Evolutionary conservation across 1,140 invertebrate species (phyloP), one percentile per base, ranked within the genome.

Genomic region (Zaprionus ornatus): DNA sequence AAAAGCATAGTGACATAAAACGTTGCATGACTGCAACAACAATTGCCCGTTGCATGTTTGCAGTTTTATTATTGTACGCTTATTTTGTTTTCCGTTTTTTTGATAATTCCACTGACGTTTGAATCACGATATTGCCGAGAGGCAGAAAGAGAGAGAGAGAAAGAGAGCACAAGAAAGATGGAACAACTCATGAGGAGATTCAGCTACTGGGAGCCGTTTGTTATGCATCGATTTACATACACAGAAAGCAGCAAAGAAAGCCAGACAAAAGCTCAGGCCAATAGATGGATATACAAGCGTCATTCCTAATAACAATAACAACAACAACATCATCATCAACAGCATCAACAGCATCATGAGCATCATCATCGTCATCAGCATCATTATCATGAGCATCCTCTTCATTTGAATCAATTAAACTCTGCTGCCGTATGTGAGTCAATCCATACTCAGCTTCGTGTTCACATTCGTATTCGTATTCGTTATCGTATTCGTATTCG

Each of bases 351-450:
- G 73, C 72, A 82, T 71, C 40, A 23, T 21, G 7, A 17, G 25
- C 48, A 55, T 77, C 63, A 77, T 32, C 68, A 63, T 50, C 73
- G 66, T 48, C 68, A 67, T 5, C 45, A 19, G n/a, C 63, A 59
- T 54, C 64, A 42, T 40, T 52, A 62, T 42, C 32, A 52, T 52
- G 59, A 67, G 66, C 82, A 59, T 77, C 75, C 61, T 76, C 80
- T 90, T 90, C 85, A 90, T 88, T 87, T 87, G 84, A 87, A 88
- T 87, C 80, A 87, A 87, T 87, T 87, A 88, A 87, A 81, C 77
- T 57, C 29, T 60, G 80, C 76, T 85, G 80, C 69, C 60, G 48
- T 67, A 48, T 76, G 77, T 72, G 77, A 68, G 65, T 81, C 79
- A 76, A 85, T 52, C 79, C 78, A 59, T 75, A 79, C 62, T 74